Conservation (phyloP, 23 tunicate species). For the Aplidium turbinatum region DNA sequence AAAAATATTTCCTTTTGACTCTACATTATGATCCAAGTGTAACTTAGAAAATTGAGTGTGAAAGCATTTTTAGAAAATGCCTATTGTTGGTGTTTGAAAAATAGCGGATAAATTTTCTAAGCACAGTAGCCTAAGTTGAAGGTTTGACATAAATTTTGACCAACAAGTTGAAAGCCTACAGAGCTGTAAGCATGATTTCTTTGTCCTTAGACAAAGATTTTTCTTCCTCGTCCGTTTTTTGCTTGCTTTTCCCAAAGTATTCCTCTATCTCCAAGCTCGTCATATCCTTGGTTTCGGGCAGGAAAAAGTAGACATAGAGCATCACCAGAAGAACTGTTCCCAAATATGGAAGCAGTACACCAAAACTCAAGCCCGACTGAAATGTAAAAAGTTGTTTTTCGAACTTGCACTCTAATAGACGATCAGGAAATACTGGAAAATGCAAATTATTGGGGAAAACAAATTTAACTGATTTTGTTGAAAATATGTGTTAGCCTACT, state of each 20-base stretch:
- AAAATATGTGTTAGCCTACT: background rate
- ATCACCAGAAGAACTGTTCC: background rate
- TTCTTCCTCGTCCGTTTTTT: too few species aligned
- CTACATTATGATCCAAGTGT: too few species aligned
- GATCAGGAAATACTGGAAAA: background rate
- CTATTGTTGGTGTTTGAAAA: too few species aligned
- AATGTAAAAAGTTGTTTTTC: background rate
- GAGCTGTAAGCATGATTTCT: too few species aligned
- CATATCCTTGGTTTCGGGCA: background rate
- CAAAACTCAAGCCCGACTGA: background rate
- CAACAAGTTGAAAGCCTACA: too few species aligned
- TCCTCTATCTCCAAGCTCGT: background rate
- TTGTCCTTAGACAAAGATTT: background rate
- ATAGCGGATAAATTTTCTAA: too few species aligned
- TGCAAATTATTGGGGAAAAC: background rate
- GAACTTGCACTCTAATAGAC: background rate
- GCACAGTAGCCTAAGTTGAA: too few species aligned
- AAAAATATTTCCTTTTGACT: too few species aligned
- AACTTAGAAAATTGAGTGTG: too few species aligned
- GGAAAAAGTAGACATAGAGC: slow-evolving; percentile 4
- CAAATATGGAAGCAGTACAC: background rate
- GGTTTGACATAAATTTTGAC: too few species aligned
- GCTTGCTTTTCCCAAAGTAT: background rate
- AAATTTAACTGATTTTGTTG: too few species aligned
- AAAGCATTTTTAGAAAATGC: too few species aligned